Evolutionary conservation across 2,113 vertebrate genomes (phyloP).

Genomic region (Arenaria interpres): DNA sequence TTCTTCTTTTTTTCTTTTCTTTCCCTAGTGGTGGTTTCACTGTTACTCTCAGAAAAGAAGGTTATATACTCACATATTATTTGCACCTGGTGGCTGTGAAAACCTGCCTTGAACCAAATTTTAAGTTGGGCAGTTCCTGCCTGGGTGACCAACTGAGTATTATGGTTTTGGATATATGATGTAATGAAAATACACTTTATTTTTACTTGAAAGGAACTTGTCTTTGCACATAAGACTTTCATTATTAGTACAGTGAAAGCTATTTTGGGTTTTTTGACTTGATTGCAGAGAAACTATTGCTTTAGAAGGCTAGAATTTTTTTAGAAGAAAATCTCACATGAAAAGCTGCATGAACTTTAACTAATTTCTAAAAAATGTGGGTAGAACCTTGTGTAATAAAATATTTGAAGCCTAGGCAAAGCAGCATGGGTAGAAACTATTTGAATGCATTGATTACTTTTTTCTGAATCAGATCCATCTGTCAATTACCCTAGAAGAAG

Average conservation of each 20-base stretch:
- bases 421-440: not conserved
- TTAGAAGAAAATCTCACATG: not conserved
- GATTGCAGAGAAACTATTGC: not conserved
- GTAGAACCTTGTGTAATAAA: not conserved
- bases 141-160: not conserved
- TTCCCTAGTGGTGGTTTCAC: not conserved
- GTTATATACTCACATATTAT: not conserved
- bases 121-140: not conserved
- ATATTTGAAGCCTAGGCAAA: not conserved
- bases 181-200: not conserved
- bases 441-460: constrained; percentile 27
- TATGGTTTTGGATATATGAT: not conserved
- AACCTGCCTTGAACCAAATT: not conserved
- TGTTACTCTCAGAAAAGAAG: not conserved
- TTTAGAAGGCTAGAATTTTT: not conserved
- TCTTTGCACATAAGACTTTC: not conserved
- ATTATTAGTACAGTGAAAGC: not conserved
- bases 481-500: not conserved
- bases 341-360: not conserved
- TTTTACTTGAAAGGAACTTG: constrained; percentile 17
- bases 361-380: not conserved
- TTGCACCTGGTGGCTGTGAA: not conserved
- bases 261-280: not conserved
- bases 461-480: constrained; percentile 52
- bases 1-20: not conserved